Evolutionary conservation across 1,140 invertebrate species (phyloP), one percentile per base, ranked within the genome.

Genomic region (Epicauta chinensis): DNA sequence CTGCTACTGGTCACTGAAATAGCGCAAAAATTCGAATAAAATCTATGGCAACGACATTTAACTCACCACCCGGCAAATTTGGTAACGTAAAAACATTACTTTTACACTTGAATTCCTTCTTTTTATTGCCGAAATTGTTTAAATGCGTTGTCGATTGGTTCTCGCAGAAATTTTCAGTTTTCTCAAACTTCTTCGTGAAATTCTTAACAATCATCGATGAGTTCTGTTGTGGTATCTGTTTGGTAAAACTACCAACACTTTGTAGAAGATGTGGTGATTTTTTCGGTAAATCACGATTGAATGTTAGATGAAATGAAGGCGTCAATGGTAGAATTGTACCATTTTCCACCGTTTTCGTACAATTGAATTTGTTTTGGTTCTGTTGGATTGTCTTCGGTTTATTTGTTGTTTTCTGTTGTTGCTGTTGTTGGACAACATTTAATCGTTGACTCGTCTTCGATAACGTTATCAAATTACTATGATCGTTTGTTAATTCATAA

Each of bases 41-140:
- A n/a, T n/a, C 2, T 38, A 40, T 32, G 14, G 10, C 29, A 29
- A 38, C 16, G 29, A 55, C 11, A 32, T 40, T 7, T 17, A 36
- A 56, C 47, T 63, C 64, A 75, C 75, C 73, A 64, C 74, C 74
- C 17, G 74, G 74, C 39, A 76, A 61, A 55, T 73, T 73, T 9
- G 75, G 75, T 35, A 77, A 63, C 9, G 65, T 72, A 51, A 75
- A 73, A 50, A 73, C 73, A 47, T 75, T 67, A 31, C 56, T 61
- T 17, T 58, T 61, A 13, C 44, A 58, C 16, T 55, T 64, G 34
- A 60, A 64, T 15, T 61, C 51, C 38, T 57, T 60, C 23, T 60
- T 63, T 23, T 45, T 61, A 1, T 16, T 12, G 2, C 17, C 16
- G 16, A 7, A 30, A 17, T 58, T 6, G 58, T 16, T 57, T 57